These are phyloP conservation scores for Eilema depressum DNA, from an alignment of 2,888 invertebrate species.

Conservation along the genomic window DNA sequence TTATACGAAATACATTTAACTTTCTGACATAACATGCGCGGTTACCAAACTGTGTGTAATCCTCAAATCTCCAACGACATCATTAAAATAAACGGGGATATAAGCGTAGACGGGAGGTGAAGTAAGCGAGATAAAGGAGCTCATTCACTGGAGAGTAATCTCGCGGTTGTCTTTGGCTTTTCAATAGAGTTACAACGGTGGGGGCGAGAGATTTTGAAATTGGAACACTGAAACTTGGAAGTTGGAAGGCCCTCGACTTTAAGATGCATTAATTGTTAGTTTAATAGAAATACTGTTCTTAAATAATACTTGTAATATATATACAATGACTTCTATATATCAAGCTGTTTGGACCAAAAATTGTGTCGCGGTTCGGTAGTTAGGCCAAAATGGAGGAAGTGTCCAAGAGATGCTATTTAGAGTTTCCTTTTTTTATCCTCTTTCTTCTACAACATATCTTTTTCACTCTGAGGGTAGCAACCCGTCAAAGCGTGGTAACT, in stretches of 20 bases:
- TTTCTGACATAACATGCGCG: slow-evolving; percentile 37
- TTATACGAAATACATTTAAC: slow-evolving; percentile 28
- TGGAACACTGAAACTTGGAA: not conserved
- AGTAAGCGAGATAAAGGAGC: slow-evolving; percentile 18
- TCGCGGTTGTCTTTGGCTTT: slow-evolving; percentile 11
- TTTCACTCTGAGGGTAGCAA: no score
- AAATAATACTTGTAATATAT: no score
- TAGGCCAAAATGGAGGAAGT: not conserved
- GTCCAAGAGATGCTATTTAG: no score
- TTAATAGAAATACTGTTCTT: not conserved
- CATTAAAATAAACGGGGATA: slow-evolving; percentile 50
- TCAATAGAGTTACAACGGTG: not conserved
- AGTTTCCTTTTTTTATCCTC: no score
- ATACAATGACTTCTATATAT: no score
- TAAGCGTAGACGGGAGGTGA: slow-evolving; percentile 18
- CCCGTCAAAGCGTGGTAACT: no score
- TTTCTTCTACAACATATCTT: no score
- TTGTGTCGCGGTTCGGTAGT: not conserved
- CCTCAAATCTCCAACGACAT: slow-evolving; percentile 41
- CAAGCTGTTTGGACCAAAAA: no score
- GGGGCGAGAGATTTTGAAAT: not conserved
- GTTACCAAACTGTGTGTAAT: slow-evolving; percentile 36
- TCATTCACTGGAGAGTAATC: slow-evolving; percentile 16
- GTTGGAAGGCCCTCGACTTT: not conserved
- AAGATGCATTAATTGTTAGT: not conserved